phyloP scores from a whole-genome alignment of 2,888 invertebrate species.

The Pyrocoelia pectoralis region DNA sequence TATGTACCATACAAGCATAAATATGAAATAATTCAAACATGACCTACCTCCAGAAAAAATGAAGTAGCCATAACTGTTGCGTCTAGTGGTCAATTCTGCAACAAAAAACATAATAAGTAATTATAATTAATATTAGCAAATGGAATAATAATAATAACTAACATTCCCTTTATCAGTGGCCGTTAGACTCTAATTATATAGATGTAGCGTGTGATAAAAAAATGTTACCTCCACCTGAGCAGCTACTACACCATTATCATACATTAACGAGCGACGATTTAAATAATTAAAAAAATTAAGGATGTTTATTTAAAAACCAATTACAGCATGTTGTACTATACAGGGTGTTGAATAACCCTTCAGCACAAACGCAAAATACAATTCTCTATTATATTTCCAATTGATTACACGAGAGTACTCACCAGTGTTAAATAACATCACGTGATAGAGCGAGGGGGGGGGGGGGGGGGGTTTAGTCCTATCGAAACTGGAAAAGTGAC shows the following conservation, averaged over 20 bases:
- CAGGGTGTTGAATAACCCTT: too few relatives aligned
- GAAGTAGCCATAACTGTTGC: conserved; percentile 43
- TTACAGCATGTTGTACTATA: too few relatives aligned
- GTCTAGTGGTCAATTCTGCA: conserved; percentile 43
- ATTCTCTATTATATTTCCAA: too few relatives aligned
- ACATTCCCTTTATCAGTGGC: conserved; percentile 18
- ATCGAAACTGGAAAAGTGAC: too few relatives aligned
- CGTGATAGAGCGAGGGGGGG: too few relatives aligned
- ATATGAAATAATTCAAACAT: conserved; percentile 15
- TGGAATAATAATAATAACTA: conserved; percentile 43
- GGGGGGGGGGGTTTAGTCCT: too few relatives aligned
- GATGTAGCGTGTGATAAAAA: conserved; percentile 48
- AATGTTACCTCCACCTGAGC: neutral
- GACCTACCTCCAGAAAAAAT: conserved; percentile 45
- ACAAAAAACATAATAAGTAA: conserved; percentile 38
- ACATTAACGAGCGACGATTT: neutral
- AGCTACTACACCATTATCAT: neutral
- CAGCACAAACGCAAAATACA: too few relatives aligned
- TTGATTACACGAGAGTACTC: too few relatives aligned
- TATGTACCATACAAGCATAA: too few relatives aligned
- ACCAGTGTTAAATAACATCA: too few relatives aligned
- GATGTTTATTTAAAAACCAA: too few relatives aligned
- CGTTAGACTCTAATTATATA: conserved; percentile 32
- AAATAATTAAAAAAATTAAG: neutral
- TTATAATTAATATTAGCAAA: conserved; percentile 34